phyloP scores from a whole-genome alignment of 2,113 vertebrate genomes.

The Crotalus helleri region DNA sequence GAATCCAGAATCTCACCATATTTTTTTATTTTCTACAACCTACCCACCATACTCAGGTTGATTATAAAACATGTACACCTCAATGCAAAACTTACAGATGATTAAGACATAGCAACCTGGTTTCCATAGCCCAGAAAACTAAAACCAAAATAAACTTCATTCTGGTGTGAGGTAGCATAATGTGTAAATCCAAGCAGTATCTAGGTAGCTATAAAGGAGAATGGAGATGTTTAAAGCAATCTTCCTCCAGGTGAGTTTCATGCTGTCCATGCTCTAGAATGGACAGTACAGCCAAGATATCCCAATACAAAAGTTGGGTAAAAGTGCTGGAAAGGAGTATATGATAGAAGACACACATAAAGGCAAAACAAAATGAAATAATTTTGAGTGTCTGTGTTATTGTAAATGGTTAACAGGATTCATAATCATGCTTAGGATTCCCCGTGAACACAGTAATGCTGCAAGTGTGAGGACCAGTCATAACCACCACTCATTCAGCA shows the following conservation, averaged over 20 bases:
- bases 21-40: neutral
- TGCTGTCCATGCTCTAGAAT: neutral
- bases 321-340: neutral
- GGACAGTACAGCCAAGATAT: neutral
- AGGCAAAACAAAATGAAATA: neutral
- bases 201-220: neutral
- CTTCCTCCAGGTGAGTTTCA: neutral
- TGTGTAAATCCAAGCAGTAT: neutral
- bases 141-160: neutral
- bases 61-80: neutral
- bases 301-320: neutral
- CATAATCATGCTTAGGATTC: neutral
- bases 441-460: neutral
- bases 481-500: neutral
- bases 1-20: neutral
- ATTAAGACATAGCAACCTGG: neutral
- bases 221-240: neutral
- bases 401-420: neutral
- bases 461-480: neutral
- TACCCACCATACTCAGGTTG: neutral
- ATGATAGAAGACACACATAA: neutral
- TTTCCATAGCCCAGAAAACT: neutral
- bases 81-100: neutral
- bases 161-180: neutral
- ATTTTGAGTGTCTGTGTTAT: neutral